Conservation (phyloP, 1,140 invertebrate genomes). For the Sarcophaga bullata region DNA sequence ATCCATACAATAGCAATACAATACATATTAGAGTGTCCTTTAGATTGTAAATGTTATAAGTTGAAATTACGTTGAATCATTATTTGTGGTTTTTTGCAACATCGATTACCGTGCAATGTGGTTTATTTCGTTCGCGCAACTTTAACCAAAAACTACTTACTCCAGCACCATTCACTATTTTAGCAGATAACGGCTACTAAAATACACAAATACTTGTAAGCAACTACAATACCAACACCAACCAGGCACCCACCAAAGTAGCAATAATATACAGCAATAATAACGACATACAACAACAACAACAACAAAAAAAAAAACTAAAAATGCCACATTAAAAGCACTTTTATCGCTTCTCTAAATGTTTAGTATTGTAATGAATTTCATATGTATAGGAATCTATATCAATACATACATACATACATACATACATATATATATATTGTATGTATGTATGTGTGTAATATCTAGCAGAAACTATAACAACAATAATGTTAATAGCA, state of each 20-base stretch:
- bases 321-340: constrained; percentile 32
- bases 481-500: neutral
- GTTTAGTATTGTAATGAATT: constrained; percentile 39
- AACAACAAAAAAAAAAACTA: neutral
- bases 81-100: constrained; percentile 34
- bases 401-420: no score
- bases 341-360: constrained; percentile 39
- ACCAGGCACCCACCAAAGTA: neutral
- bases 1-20: no score
- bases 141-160: constrained; percentile 18
- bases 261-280: constrained; percentile 6
- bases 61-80: constrained; percentile 40
- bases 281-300: neutral
- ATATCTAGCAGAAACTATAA: neutral
- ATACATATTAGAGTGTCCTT: constrained; percentile 23
- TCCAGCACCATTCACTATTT: neutral
- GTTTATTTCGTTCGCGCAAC: constrained; percentile 34
- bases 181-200: neutral
- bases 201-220: neutral
- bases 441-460: constrained; percentile 1
- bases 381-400: neutral
- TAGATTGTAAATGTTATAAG: constrained; percentile 30
- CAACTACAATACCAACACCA: neutral
- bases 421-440: no score
- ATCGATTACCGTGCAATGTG: constrained; percentile 39